Base-by-base conservation (phyloP, 1,140 invertebrate species). In the Varroa destructor region DNA sequence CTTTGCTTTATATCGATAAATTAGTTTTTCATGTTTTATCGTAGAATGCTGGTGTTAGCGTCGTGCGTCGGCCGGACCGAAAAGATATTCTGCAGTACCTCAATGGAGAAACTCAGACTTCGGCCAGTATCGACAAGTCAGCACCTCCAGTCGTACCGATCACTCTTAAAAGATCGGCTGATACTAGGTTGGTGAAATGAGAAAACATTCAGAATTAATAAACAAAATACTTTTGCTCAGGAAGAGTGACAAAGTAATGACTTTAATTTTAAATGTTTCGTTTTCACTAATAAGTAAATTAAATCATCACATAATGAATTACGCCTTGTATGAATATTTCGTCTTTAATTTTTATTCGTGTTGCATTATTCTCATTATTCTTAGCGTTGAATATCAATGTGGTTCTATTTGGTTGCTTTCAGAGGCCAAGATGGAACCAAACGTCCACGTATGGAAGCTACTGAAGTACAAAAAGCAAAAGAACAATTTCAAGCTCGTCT, bases 41-140 rank as follows among this genome's bases (percentile, higher is more conserved):
- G 14, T 42, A 58, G 71, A 51, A 42, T n/a, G 51, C 14, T 12
- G 42, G 51, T 25, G 51, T 58, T 4, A 42, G 54, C 42, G 56
- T 71, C 25, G 78, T 81, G 42, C 78, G 80, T 72, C 78, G 81
- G 74, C 80, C 81, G 43, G 80, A 81, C 76, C 37, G 77, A 74
- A 78, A 80, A 83, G 94, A 97, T 80, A 80, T 99, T 70, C 80
- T 98, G 76, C 88, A 90, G 4, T 99, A 97, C 80, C 84, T 99
- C 55, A 95, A 94, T 85, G 94, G 94, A 10, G 93, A 97, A 82
- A 92, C 90, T 3, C 85, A 87, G 0, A 90, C 90, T 55, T 93
- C 91, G 75, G 84, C 88, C 12, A 91, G 88, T 76, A 97, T 99
- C 78, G 95, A 99, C 78, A 97, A 96, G 82, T 95, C 91, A 80